Conservation (phyloP, 2,113 vertebrate species). For the Epinephelus moara region DNA sequence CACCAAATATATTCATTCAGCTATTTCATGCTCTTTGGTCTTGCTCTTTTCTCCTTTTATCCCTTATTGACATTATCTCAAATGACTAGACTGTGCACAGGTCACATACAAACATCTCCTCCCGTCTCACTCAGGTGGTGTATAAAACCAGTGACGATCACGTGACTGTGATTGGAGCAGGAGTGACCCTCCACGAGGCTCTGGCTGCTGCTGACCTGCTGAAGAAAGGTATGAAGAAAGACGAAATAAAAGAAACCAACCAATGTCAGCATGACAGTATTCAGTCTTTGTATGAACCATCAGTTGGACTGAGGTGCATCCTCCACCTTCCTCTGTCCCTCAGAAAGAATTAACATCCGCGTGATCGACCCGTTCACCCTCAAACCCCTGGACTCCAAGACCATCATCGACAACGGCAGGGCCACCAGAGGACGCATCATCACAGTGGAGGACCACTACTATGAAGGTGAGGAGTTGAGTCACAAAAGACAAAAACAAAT, state of each 20-base stretch:
- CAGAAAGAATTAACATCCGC: slow-evolving; percentile 91
- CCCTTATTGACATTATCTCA: background rate
- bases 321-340: slow-evolving; percentile 4
- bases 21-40: background rate
- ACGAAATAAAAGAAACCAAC: background rate
- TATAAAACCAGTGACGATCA: slow-evolving; percentile 93
- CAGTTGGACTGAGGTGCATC: background rate
- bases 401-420: slow-evolving; percentile 89
- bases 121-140: slow-evolving; percentile 84
- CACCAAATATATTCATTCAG: background rate
- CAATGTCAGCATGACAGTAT: background rate
- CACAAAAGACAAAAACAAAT: background rate
- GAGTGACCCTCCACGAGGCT: slow-evolving; percentile 94
- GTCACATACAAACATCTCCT: background rate
- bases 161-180: slow-evolving; percentile 93
- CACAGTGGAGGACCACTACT: slow-evolving; percentile 97
- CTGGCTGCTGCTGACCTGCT: slow-evolving; percentile 91
- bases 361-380: slow-evolving; percentile 95
- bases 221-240: slow-evolving; percentile 87
- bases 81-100: background rate
- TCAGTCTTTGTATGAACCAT: background rate
- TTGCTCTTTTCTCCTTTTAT: background rate
- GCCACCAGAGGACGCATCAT: slow-evolving; percentile 93
- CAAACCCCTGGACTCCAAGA: slow-evolving; percentile 94
- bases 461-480: slow-evolving; percentile 87